Conservation (phyloP, 2,113 vertebrate genomes). For the Balaeniceps rex region DNA sequence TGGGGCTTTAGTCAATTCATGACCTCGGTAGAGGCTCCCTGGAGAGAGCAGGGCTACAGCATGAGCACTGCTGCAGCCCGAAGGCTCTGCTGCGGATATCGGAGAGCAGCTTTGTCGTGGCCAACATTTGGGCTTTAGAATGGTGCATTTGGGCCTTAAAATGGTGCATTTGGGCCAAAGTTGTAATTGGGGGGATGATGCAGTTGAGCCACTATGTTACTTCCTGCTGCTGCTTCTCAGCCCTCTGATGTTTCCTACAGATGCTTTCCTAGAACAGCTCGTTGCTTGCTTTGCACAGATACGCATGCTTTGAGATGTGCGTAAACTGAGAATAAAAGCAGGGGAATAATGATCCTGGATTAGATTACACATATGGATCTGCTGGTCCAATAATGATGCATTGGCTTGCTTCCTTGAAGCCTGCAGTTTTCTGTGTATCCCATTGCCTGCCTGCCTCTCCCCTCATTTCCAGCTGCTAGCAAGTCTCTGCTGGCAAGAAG, state of each 20-base stretch:
- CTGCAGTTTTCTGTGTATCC: neutral
- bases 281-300: neutral
- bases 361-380: neutral
- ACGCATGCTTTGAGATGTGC: neutral
- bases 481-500: neutral
- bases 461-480: neutral
- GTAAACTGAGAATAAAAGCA: neutral
- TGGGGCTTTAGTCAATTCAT: neutral
- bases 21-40: neutral
- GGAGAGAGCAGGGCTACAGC: neutral
- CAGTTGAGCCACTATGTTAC: neutral
- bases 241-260: neutral
- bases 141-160: neutral
- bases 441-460: neutral
- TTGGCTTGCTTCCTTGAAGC: neutral
- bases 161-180: neutral
- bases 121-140: neutral
- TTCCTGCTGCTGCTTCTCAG: neutral
- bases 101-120: neutral
- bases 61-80: neutral
- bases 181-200: neutral
- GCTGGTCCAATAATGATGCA: neutral
- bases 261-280: neutral
- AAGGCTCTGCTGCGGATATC: fast-evolving
- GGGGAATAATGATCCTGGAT: neutral